Conservation (phyloP, 1,140 invertebrate species). For the Anadara kagoshimensis region DNA sequence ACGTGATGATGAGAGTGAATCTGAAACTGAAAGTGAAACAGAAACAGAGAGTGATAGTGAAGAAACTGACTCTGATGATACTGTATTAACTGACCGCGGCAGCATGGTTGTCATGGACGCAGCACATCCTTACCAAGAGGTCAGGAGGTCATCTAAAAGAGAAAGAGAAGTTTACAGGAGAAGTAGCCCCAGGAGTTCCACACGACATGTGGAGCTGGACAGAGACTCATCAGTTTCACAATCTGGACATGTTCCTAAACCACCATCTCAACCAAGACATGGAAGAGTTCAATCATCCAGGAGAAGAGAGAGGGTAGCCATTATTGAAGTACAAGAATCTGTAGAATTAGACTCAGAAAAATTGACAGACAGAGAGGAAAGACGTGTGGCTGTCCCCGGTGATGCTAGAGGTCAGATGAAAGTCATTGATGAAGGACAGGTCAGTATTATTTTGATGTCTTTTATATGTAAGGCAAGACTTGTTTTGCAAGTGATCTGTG, state of each 20-base stretch:
- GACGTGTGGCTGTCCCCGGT: constrained; percentile 52
- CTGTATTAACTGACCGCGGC: constrained; percentile 16
- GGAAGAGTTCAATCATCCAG: constrained; percentile 13
- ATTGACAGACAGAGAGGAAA: constrained; percentile 42
- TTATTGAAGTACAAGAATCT: constrained; percentile 60
- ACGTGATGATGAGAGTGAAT: constrained; percentile 12
- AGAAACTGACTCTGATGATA: constrained; percentile 37
- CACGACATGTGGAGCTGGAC: constrained; percentile 26
- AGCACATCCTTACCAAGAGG: constrained; percentile 27
- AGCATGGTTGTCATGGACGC: constrained; percentile 50
- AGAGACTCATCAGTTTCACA: constrained; percentile 17
- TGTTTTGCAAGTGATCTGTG: no score
- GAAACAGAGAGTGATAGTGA: constrained; percentile 30
- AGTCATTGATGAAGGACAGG: constrained; percentile 60
- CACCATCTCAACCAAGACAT: constrained; percentile 6
- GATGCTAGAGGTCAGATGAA: constrained; percentile 46
- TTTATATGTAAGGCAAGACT: no score
- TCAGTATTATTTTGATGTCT: constrained; percentile 27
- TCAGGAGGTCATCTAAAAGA: neutral
- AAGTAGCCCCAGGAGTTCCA: constrained; percentile 12
- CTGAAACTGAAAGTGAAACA: constrained; percentile 37
- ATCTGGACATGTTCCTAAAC: constrained; percentile 15
- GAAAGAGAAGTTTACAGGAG: constrained; percentile 30
- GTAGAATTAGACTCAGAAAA: constrained; percentile 48
- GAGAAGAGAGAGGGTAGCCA: constrained; percentile 38